Evolutionary conservation across 1,140 invertebrate species (phyloP), one percentile per base, ranked within the genome.

Genomic region (Bombus huntii): DNA sequence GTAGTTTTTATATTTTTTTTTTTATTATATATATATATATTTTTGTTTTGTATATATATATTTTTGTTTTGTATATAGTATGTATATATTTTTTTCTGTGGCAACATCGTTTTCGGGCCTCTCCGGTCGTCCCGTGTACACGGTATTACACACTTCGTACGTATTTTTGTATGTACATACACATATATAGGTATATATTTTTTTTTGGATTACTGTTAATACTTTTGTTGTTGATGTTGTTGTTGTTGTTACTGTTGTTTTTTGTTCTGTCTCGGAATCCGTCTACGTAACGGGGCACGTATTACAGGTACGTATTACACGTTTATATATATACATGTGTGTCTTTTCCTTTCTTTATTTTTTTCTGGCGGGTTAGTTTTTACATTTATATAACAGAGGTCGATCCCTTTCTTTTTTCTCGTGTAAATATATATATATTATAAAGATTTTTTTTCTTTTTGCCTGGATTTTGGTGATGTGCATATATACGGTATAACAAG

Each of bases 101-200:
- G 13, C 37, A 72, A 44, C 42, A 76, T 59, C 71, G 71, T 66
- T 39, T 71, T 70, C 66, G 59, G 62, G 81, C 66, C 59, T 81
- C 81, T 91, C 81, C 78, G 85, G 77, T 77, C 85, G 74, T 70
- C 80, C 53, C 85, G 79, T 86, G 87, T 89, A 77, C 82, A 74
- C 79, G 53, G 65, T 87, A 66, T 83, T 81, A 53, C 66, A 37
- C 15, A 74, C 31, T 37, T 47, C 22, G 59, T 79, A 79, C 62
- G 42, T 82, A 82, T 70, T 70, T 66, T 34, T 34, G 31, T 34
- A 66, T 66, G 65, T 83, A 59, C 6, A 83, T 79, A 57, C 57
- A 85, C 37, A 66, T 70, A 76, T 66, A 65, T 15, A 39, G 39
- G 53, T 47, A 53, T 73, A 78, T 18, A 42, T 74, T 42, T 68